Evolutionary conservation across 2,113 vertebrate genomes (phyloP), one percentile per base, ranked within the genome.

Genomic region (Aplodontia rufa): DNA sequence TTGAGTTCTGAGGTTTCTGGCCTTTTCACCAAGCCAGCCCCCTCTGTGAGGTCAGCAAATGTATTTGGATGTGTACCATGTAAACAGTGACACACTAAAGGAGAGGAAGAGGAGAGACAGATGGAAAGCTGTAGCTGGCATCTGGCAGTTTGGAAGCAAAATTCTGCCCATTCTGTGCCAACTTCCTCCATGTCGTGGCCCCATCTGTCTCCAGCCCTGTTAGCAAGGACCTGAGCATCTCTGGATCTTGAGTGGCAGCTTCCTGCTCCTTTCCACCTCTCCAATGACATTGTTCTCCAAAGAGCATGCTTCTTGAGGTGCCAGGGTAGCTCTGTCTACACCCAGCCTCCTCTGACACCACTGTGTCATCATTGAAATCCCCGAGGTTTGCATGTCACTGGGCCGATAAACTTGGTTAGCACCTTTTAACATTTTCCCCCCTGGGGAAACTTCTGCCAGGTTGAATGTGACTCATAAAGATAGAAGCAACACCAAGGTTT

Each of bases 41-140:
- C 92, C 49, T 53, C 20, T 28, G 66, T 28, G 93, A 71, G 96
- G 94, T 92, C 96, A 72, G 93, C 60, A 60, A 28, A 42, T 78
- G 76, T 32, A 24, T 87, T 55, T 95, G 97, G 81, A 90, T 37
- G 0, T 20, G 20, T 60, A 45, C 89, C 60, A 2, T 24, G 5
- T 83, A 90, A 60, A 88, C 66, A 40, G 85, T 81, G 75, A 11
- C 86, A 68, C 0, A 0, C 47, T 79, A 5, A 89, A 82, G 95
- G 96, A 94, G 90, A 35, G 97, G 93, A 97, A 83, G 94, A 1
- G 24, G 96, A 85, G 69, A 96, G 98, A 98, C 98, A 98, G 98
- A 98, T 98, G 98, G 98, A 97, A 97, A 92, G 96, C 98, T 94
- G 93, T 95, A 97, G 97, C 98, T 97, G 97, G 97, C 98, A 98